Percentiles rank a stretch among this genome's conserved stretches.
These are phyloP conservation scores for Hepsetus odoe DNA, from an alignment of 2,113 vertebrate genomes.

Conservation along the genomic window DNA sequence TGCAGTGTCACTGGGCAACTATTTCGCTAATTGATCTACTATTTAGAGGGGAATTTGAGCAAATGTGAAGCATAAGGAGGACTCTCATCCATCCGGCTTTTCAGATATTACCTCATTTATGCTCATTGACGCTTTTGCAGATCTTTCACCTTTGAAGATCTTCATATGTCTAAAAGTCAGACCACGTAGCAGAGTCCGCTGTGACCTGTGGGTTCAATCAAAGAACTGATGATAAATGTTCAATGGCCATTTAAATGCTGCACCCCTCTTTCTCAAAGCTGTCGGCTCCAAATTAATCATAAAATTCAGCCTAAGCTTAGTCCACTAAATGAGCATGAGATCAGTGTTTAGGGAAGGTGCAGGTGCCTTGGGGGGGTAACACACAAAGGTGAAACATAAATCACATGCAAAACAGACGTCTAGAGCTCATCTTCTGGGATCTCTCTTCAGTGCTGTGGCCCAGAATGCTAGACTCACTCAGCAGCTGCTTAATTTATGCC, in stretches of 20 bases:
- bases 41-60: neutral
- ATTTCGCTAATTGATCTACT: neutral
- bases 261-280: neutral
- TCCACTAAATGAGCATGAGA: conserved; percentile 5
- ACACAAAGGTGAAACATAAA: conserved; percentile 18
- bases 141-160: neutral
- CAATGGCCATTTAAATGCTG: neutral
- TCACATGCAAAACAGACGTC: conserved; percentile 29
- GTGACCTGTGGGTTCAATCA: neutral
- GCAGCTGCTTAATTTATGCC: conserved; percentile 13
- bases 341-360: neutral
- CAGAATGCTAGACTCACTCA: conserved; percentile 16
- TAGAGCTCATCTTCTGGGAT: conserved; percentile 21
- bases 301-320: neutral
- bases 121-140: neutral
- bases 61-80: neutral
- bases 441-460: neutral
- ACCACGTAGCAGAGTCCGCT: neutral
- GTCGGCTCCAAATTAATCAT: conserved; percentile 12
- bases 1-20: neutral
- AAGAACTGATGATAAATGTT: neutral
- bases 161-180: neutral
- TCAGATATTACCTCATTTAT: neutral
- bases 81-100: neutral
- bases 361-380: neutral